phyloP scores from a whole-genome alignment of 2,113 vertebrate species.

The Thomomys bottae region DNA sequence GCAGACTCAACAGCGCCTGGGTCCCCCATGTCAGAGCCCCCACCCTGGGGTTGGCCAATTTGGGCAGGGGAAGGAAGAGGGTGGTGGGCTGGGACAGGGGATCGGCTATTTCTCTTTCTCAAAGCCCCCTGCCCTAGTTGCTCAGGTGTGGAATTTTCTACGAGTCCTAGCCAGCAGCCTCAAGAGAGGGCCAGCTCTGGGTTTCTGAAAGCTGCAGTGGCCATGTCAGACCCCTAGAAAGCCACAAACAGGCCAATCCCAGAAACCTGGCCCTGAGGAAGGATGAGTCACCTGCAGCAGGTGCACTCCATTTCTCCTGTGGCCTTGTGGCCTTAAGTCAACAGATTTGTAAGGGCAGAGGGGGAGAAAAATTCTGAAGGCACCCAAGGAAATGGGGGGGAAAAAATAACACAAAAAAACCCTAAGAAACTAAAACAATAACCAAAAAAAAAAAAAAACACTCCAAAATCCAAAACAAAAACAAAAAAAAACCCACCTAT shows the following conservation, averaged over 20 bases:
- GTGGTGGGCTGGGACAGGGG: slow-evolving; percentile 44
- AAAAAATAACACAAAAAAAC: too few relatives aligned
- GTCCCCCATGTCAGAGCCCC: slow-evolving; percentile 78
- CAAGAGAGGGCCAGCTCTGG: not conserved
- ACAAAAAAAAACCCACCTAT: not conserved
- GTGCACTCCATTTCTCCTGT: not conserved
- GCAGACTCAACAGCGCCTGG: slow-evolving; percentile 94
- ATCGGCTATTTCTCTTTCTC: slow-evolving; percentile 45
- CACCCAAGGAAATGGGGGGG: slow-evolving; percentile 56
- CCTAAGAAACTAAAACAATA: too few relatives aligned
- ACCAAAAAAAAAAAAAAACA: too few relatives aligned
- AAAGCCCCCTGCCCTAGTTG: slow-evolving; percentile 29
- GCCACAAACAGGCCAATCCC: not conserved
- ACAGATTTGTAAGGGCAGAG: slow-evolving; percentile 49
- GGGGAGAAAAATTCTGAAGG: slow-evolving; percentile 42
- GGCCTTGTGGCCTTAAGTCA: slow-evolving; percentile 35
- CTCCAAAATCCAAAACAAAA: too few relatives aligned
- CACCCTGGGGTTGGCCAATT: slow-evolving; percentile 79
- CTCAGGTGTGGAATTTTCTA: slow-evolving; percentile 69
- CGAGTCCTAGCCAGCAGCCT: not conserved
- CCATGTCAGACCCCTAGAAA: not conserved
- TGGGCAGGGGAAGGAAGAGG: slow-evolving; percentile 33
- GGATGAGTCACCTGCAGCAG: too few relatives aligned
- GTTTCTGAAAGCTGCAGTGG: not conserved
- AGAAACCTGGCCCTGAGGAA: not conserved